A percentile compares a stretch with the other conserved stretches of the same genome.
phyloP scores from a whole-genome alignment of 2,888 invertebrate genomes.

The Glaucopsyche alexis region DNA sequence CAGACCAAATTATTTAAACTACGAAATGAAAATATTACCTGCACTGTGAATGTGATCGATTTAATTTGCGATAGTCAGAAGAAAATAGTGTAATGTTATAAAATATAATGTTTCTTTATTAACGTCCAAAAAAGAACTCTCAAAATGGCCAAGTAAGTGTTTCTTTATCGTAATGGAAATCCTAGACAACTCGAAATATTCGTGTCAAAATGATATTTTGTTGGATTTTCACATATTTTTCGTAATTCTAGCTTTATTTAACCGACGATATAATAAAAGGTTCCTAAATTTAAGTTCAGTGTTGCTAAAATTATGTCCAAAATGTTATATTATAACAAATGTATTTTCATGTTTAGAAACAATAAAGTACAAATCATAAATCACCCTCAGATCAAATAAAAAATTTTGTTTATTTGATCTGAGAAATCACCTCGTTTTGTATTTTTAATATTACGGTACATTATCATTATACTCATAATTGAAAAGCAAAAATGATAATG shows the following conservation, averaged over 20 bases:
- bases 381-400: too few species aligned
- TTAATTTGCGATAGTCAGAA: conserved; percentile 36
- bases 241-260: background rate
- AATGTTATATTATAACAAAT: background rate
- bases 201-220: background rate
- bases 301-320: background rate
- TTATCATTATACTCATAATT: too few species aligned
- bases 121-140: conserved; percentile 33
- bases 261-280: too few species aligned
- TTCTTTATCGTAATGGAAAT: conserved; percentile 32
- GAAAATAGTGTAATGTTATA: conserved; percentile 47
- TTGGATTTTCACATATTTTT: background rate
- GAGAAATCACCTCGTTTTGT: too few species aligned
- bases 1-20: conserved; percentile 33
- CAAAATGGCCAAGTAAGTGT: conserved; percentile 73
- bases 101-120: conserved; percentile 33
- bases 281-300: too few species aligned
- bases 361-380: background rate
- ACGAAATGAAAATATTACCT: conserved; percentile 46
- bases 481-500: too few species aligned
- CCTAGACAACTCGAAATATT: conserved; percentile 24
- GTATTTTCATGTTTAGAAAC: background rate
- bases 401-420: too few species aligned
- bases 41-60: conserved; percentile 43
- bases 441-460: too few species aligned